Base-by-base conservation (phyloP, 2,888 invertebrate species). In the Epiblema foenella region DNA sequence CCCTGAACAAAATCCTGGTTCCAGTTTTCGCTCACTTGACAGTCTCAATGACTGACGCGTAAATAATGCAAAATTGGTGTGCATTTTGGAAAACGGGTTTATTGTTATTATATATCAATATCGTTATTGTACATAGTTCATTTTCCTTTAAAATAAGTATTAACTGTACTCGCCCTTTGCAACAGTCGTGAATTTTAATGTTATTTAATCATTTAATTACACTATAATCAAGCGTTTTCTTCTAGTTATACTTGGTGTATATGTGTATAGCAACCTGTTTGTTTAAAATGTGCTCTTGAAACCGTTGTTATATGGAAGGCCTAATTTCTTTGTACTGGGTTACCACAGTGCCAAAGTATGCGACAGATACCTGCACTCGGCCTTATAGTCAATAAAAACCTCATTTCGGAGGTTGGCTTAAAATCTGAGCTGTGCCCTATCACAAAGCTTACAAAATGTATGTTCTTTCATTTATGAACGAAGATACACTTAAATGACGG, bases 271-370 rank as follows among this genome's bases (percentile, higher is more conserved):
- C 65, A 37, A 52, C 52, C 46, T 67, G 72, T 69, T 62, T 46
- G 51, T 73, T 65, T 70, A 59, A 58, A 42, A 56, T 67, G 49
- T 56, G 65, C 70, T 70, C 70, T 66, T 59, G 59, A 11, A 65
- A 59, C 29, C 20, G 20, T 64, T 58, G 64, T 59, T 69, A 49
- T 29, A 64, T 29, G 60, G 54, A 66, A 75, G 84, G 85, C 84
- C 84, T 85, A 84, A 83, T 82, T 77, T 78, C 74, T 76, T 81
- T 75, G 72, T 59, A 46, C 75, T 79, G 82, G 76, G 85, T 88
- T 88, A 88, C 87, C 85, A 81, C 80, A 77, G 86, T 87, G 86
- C 89, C 89, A 89, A 89, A 89, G 82, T 81, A 78, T 56, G 56
- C 49, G n/a, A 56, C 56, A 57, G 60, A 62, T 62, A 71, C 71